Conservation (phyloP, 2,888 invertebrate species). For the Andrena bicolor region DNA sequence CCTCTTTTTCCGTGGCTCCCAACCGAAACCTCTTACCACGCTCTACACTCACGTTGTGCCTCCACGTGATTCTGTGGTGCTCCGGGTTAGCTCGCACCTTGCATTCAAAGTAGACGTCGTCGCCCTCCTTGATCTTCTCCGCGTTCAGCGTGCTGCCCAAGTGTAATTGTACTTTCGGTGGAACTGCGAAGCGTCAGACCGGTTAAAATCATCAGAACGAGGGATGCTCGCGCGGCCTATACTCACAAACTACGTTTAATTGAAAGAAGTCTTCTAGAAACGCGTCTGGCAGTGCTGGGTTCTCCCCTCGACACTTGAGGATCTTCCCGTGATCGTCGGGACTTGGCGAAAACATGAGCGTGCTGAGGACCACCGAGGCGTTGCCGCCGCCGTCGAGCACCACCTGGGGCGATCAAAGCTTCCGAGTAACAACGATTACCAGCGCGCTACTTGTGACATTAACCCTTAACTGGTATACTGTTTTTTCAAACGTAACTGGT, state of each 20-base stretch:
- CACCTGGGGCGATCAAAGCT: slow-evolving; percentile 58
- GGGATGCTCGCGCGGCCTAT: slow-evolving; percentile 41
- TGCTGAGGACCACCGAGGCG: slow-evolving; percentile 91
- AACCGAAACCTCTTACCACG: too few species aligned
- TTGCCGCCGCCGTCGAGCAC: slow-evolving; percentile 80
- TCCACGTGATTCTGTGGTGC: slow-evolving; percentile 92
- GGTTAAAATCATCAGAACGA: too few species aligned
- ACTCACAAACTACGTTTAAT: slow-evolving; percentile 96
- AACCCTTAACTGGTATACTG: too few species aligned
- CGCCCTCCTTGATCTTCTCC: slow-evolving; percentile 92
- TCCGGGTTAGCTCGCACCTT: slow-evolving; percentile 91
- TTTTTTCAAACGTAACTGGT: too few species aligned
- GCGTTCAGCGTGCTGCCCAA: slow-evolving; percentile 91
- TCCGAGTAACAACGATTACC: background rate
- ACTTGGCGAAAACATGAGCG: slow-evolving; percentile 92
- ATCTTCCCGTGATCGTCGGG: slow-evolving; percentile 94
- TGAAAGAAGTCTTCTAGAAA: slow-evolving; percentile 93
- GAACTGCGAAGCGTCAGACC: slow-evolving; percentile 86
- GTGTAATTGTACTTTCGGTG: slow-evolving; percentile 90
- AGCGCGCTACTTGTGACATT: too few species aligned
- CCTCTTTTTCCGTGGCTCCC: too few species aligned
- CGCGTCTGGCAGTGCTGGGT: slow-evolving; percentile 91
- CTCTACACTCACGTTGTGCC: slow-evolving; percentile 89
- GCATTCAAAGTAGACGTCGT: slow-evolving; percentile 93
- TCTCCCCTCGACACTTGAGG: slow-evolving; percentile 94